Evolutionary conservation across 2,888 invertebrate genomes (phyloP), one percentile per base, ranked within the genome.

Genomic region (Seira sanloemensis): DNA sequence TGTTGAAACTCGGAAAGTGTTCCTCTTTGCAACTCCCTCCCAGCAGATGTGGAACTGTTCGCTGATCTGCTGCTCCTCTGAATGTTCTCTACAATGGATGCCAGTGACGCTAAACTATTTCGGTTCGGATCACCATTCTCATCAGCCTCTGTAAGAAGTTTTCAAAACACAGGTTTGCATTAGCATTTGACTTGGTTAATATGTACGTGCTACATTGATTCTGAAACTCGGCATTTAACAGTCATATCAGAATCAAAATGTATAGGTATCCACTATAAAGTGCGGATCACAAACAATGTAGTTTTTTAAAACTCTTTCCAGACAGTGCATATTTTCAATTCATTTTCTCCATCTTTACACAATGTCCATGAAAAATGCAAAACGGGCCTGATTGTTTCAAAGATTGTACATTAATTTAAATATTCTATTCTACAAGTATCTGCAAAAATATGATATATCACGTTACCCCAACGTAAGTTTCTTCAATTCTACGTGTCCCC

Each of bases 121-220:
- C 24, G 24, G 4, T 24, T 24, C 2, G 24, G 78, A n/a, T 74
- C 84, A 21, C 78, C 78, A 69, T 78, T 84, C 75, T 84, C 84
- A 78, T 84, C 84, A 1, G 78, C 78, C 74, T 78, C 78, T 78
- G 27, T 4, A 68, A 54, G n/a, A n/a, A n/a, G n/a, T n/a, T n/a
- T n/a, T n/a, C 7, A 19, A 66, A 23, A 19, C 66, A 21, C 58
- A 16, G 12, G 46, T 46, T 46, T 9, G 7, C 5, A 46, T 46
- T 46, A 5, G 12, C 46, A 58, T 58, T n/a, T n/a, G n/a, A n/a
- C n/a, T n/a, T n/a, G n/a, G n/a, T n/a, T n/a, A n/a, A n/a, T n/a
- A n/a, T n/a, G n/a, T n/a, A n/a, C n/a, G n/a, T n/a, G n/a, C n/a
- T n/a, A n/a, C n/a, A n/a, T n/a, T n/a, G n/a, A n/a, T n/a, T n/a